A percentile compares a stretch with the other conserved stretches of the same genome.
These are phyloP conservation scores for Cyrtodaria siliqua DNA, from an alignment of 2,888 invertebrate genomes.

Conservation along the genomic window DNA sequence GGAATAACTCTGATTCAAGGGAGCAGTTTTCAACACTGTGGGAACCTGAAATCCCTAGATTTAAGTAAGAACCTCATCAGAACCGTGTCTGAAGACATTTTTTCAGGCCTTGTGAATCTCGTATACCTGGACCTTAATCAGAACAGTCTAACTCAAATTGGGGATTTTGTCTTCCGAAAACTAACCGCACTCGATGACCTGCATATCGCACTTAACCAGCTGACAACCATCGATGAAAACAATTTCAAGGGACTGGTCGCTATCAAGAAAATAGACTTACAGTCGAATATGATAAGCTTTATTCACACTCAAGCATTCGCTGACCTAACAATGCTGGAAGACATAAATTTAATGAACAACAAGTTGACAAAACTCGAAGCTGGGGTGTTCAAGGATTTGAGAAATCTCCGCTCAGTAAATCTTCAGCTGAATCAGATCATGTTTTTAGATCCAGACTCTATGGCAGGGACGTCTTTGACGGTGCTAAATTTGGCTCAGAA, in stretches of 20 bases:
- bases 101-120: conserved; percentile 63
- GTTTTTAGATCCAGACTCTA: conserved; percentile 44
- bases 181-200: conserved; percentile 56
- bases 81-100: conserved; percentile 38
- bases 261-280: conserved; percentile 38
- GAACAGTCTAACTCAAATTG: conserved; percentile 51
- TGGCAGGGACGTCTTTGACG: conserved; percentile 55
- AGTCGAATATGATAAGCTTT: conserved; percentile 51
- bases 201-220: conserved; percentile 53
- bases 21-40: conserved; percentile 45
- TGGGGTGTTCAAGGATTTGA: conserved; percentile 62
- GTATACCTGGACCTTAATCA: conserved; percentile 57
- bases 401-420: conserved; percentile 54
- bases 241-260: conserved; percentile 57
- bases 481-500: conserved; percentile 69
- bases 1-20: conserved; percentile 46
- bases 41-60: conserved; percentile 52
- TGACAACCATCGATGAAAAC: conserved; percentile 28
- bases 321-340: conserved; percentile 25
- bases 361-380: conserved; percentile 47
- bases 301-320: conserved; percentile 55
- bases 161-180: conserved; percentile 50
- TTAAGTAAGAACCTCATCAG: conserved; percentile 54
- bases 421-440: conserved; percentile 59
- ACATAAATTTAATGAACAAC: conserved; percentile 54